Base-by-base conservation (phyloP, 2,113 vertebrate species). In the Leiothrix lutea region DNA sequence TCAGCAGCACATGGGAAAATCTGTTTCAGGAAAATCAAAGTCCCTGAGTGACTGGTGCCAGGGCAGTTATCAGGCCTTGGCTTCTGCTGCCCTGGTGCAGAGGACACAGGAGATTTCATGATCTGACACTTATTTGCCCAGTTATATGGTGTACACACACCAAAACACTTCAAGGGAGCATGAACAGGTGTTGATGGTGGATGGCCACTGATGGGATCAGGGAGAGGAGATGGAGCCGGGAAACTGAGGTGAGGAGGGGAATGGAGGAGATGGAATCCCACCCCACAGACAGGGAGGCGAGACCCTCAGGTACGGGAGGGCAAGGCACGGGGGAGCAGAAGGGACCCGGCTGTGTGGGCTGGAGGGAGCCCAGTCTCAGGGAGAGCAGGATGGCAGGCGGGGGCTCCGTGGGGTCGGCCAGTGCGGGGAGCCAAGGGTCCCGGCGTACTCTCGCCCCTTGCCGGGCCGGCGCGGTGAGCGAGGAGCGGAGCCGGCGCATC, bases 391-490 rank as follows among this genome's bases (percentile, higher is more conserved):
- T 17, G 14, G 38, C 0, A 4, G 22, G 22, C 1, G n/a, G 4
- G 11, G 12, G 3, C 4, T 50, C 54, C 4, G 14, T 8, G 54
- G 16, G 40, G 9, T 16, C 1, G 33, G 8, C 12, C 54, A 2
- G 31, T 15, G 6, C 23, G 47, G 45, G 58, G 31, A 57, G 12
- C 62, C 21, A 58, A 36, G 69, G 48, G 21, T 47, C 21, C 16
- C 9, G 60, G 33, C 28, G 10, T n/a, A 31, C 82, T 81, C 86
- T 88, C 60, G 70, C 94, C 95, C 95, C 93, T 90, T 80, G 89
- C 85, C 82, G 51, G 80, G 91, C 80, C 35, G 58, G 12, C 78
- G 71, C 25, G 60, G 54, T 4, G 29, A 33, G 64, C 74, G 4
- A 29, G 10, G 29, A 20, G 64, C 22, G 8, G 51, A 45, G 42